These are phyloP conservation scores for Volucella inflata DNA, from an alignment of 2,888 invertebrate species.

Conservation along the genomic window DNA sequence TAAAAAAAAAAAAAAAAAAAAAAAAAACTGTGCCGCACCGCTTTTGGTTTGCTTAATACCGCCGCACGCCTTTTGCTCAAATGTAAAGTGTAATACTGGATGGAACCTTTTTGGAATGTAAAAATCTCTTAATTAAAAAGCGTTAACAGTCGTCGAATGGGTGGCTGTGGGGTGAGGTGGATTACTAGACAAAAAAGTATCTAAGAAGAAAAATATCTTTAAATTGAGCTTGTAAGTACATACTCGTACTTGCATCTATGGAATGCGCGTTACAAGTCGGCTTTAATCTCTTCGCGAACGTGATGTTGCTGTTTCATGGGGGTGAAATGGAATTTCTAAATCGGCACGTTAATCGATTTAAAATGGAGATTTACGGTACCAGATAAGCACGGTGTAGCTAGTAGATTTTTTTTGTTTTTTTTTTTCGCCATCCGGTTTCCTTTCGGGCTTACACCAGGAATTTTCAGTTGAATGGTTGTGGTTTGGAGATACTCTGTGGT, in stretches of 20 bases:
- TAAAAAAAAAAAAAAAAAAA: conserved; percentile 19
- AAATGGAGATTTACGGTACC: conserved; percentile 72
- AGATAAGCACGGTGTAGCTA: conserved; percentile 57
- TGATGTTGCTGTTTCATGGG: conserved; percentile 36
- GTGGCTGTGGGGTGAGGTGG: background rate
- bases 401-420: conserved; percentile 14
- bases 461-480: conserved; percentile 72
- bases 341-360: conserved; percentile 76
- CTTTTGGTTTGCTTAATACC: conserved; percentile 2
- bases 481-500: conserved; percentile 62
- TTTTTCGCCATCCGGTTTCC: conserved; percentile 3
- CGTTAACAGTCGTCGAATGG: conserved; percentile 29
- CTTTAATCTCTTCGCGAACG: conserved; percentile 61
- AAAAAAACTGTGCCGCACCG: too few relatives aligned
- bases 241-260: conserved; percentile 14
- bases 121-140: conserved; percentile 73
- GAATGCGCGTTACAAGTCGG: conserved; percentile 2
- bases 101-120: conserved; percentile 58
- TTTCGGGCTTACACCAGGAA: conserved; percentile 60
- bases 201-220: conserved; percentile 18
- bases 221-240: background rate
- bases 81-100: conserved; percentile 12
- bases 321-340: conserved; percentile 60
- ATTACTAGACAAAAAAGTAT: conserved; percentile 13
- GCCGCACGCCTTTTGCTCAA: background rate